Evolutionary conservation across 53 echinoderm and acorn worm genomes (phyloP), one percentile per base, ranked within the genome.

Genomic region (Arbacia lixula): DNA sequence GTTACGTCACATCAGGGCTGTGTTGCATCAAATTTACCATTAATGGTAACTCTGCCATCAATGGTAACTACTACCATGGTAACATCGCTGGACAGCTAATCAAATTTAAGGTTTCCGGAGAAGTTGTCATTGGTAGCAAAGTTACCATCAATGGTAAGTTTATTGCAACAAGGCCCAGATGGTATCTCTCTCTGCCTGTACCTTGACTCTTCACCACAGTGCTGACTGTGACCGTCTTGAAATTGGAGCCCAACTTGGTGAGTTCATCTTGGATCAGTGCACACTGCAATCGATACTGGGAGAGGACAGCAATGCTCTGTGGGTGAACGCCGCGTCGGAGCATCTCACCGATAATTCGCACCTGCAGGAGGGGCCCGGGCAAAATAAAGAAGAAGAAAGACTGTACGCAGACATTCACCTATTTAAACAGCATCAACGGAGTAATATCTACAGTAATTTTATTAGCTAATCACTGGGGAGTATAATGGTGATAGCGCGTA

Each of bases 181-280:
- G 88, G 60, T 91, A 84, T 76, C 91, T 84, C 22, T 91, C 91
- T 31, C 87, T 87, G 4, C 91, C 91, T 91, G 40, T 27, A 95
- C 95, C 95, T 85, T 95, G 95, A 76, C 92, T 92, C 22, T 81
- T 90, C n/a, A 95, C 88, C 33, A 95, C 95, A 3, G 95, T 92
- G 51, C 88, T 68, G n/a, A 95, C 92, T 4, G 19, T 25, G 29
- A 93, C 40, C 10, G 55, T 37, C 30, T 68, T 34, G 14, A 87
- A 49, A 17, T 56, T 73, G 9, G 19, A 41, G 6, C 26, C 37
- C 22, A 19, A 5, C 34, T 37, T 60, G 57, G 41, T 53, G 35
- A 95, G 62, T 14, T 49, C 55, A 12, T 88, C 86, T 53, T 43
- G 76, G 3, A 95, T 90, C 30, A 76, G 73, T 20, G 76, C 73